These are phyloP conservation scores for Spermophilus dauricus DNA, from an alignment of 2,113 vertebrate species.

Conservation along the genomic window DNA sequence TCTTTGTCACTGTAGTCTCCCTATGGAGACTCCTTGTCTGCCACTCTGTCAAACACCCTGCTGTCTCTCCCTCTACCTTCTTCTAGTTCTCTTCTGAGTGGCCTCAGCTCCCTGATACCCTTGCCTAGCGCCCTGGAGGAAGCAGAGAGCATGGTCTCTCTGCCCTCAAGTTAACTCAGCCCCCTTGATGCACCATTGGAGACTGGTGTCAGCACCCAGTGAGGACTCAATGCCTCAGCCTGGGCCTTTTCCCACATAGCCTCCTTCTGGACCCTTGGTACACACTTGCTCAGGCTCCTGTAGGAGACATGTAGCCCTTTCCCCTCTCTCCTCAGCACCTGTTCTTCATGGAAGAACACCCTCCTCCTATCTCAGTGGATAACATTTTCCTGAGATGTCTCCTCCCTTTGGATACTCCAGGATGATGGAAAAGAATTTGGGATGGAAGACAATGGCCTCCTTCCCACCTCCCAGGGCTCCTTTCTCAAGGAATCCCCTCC, in stretches of 20 bases:
- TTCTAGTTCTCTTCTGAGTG: not conserved
- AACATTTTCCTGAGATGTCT: not conserved
- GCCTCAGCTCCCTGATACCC: fast-evolving
- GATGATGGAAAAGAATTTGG: not conserved
- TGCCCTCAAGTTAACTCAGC: not conserved
- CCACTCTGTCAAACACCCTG: not conserved
- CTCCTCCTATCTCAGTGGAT: not conserved
- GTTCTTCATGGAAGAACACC: not conserved
- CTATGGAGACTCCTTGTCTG: not conserved
- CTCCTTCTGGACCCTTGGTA: not conserved
- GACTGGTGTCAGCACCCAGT: fast-evolving
- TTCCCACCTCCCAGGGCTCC: not conserved
- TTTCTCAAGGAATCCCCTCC: not conserved
- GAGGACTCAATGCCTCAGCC: no score
- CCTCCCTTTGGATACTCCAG: not conserved
- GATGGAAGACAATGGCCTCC: not conserved
- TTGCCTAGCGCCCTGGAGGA: not conserved
- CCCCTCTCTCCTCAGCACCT: fast-evolving
- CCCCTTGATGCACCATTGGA: not conserved
- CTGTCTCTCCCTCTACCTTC: not conserved
- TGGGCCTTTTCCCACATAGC: not conserved
- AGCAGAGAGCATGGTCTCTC: fast-evolving
- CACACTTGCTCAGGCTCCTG: not conserved
- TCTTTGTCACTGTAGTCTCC: not conserved
- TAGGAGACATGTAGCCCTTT: fast-evolving